phyloP scores from a whole-genome alignment of 2,888 invertebrate genomes.

The Dorcus hopei region DNA sequence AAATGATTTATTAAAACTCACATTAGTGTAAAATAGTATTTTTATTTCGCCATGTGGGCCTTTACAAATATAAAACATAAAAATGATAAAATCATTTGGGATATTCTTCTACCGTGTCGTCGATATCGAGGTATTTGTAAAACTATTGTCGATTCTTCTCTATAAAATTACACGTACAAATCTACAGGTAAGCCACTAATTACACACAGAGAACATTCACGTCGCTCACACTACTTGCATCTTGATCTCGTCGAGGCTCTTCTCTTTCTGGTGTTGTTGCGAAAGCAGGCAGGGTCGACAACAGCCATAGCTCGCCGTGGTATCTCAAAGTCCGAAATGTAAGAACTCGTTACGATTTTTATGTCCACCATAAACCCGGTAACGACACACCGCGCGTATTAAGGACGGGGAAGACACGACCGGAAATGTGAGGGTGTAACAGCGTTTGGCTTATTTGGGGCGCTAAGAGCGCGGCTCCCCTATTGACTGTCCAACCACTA shows the following conservation, averaged over 20 bases:
- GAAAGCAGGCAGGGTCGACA: no score
- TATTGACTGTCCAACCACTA: conserved; percentile 76
- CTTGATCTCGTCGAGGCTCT: neutral
- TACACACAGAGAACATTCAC: neutral
- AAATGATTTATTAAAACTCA: neutral
- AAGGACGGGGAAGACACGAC: conserved; percentile 21
- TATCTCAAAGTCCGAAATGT: conserved; percentile 1
- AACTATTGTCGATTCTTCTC: conserved; percentile 23
- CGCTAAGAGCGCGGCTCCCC: conserved; percentile 49
- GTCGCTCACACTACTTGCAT: neutral
- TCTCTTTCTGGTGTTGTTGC: no score
- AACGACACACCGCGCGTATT: conserved; percentile 13
- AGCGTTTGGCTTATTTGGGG: no score
- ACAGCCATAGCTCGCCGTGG: no score
- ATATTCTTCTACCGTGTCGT: conserved; percentile 6
- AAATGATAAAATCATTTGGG: conserved; percentile 28
- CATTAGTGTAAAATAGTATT: conserved; percentile 36
- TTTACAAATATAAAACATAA: conserved; percentile 43
- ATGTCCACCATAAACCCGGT: conserved; percentile 10
- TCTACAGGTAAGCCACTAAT: conserved; percentile 36
- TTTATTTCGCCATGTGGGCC: conserved; percentile 27
- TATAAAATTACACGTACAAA: conserved; percentile 21
- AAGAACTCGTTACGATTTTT: conserved; percentile 7
- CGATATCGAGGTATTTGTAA: conserved; percentile 3
- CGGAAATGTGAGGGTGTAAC: neutral